A percentile compares a stretch with the other conserved stretches of the same genome.
phyloP scores from a whole-genome alignment of 2,797 vertebrate genomes.

The Huso huso region DNA sequence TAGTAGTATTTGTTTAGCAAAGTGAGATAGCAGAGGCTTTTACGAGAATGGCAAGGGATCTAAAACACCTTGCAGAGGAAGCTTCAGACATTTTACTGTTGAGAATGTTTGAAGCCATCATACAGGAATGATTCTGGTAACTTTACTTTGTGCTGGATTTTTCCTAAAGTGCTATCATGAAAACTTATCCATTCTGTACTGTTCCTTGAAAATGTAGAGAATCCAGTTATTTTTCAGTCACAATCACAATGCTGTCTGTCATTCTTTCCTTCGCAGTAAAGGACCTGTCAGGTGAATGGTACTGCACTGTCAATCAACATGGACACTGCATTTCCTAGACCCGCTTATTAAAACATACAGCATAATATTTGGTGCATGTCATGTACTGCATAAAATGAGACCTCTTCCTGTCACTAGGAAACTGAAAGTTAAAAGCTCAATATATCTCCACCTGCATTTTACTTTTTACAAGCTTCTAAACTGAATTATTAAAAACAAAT shows the following conservation, averaged over 20 bases:
- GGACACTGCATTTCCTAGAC: background rate
- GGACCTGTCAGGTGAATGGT: background rate
- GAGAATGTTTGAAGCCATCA: background rate
- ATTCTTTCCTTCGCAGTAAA: background rate
- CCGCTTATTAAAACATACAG: background rate
- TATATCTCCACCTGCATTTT: background rate
- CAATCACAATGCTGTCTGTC: conserved; percentile 2
- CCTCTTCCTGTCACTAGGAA: background rate
- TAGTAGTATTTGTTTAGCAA: too few species aligned
- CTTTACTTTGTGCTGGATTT: background rate
- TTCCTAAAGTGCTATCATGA: background rate
- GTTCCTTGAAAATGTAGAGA: background rate
- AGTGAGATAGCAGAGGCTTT: too few species aligned
- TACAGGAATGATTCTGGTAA: background rate
- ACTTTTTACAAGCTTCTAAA: background rate
- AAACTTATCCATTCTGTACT: background rate
- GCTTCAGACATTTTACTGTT: background rate
- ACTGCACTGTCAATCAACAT: background rate
- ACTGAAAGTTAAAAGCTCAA: background rate
- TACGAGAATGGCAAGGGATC: too few species aligned
- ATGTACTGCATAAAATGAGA: background rate
- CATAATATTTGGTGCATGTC: background rate
- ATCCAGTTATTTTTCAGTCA: background rate
- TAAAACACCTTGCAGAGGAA: too few species aligned
- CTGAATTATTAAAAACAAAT: background rate